A percentile compares a stretch with the other conserved stretches of the same genome.
Evolutionary conservation across 2,113 vertebrate genomes (phyloP).

Genomic region (Calyptomena viridis): DNA sequence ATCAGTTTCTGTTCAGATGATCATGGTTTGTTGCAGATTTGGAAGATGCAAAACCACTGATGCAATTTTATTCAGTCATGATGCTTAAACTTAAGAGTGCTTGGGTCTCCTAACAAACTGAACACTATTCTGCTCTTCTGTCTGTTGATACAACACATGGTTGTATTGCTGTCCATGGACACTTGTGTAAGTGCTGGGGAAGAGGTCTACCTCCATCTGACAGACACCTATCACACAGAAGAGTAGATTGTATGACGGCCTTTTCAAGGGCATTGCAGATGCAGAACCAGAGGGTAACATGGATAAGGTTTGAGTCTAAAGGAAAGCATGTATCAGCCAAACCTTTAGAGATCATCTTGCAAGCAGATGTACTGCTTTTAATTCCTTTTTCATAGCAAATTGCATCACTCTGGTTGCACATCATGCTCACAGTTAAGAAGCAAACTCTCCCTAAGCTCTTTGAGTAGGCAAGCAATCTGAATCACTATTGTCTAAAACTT

Average conservation of each 20-base stretch:
- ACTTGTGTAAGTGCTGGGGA: neutral
- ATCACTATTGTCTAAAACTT: neutral
- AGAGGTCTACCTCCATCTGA: neutral
- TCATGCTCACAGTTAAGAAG: neutral
- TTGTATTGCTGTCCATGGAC: neutral
- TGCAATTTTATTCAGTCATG: neutral
- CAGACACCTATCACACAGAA: neutral
- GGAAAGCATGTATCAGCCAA: neutral
- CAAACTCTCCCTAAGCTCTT: neutral
- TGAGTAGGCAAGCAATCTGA: neutral
- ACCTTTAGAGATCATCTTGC: neutral
- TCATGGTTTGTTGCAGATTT: neutral
- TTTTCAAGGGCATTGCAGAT: neutral
- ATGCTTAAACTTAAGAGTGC: neutral
- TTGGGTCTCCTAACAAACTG: neutral
- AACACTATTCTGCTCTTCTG: neutral
- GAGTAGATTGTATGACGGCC: neutral
- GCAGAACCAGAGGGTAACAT: neutral
- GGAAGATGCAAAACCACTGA: neutral
- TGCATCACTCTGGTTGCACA: neutral
- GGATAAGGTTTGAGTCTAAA: neutral
- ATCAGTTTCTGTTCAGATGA: neutral
- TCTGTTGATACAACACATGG: neutral
- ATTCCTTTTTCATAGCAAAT: neutral
- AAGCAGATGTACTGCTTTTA: neutral